These are phyloP conservation scores for Dicrurus megarhynchus DNA, from an alignment of 2,113 vertebrate genomes.

Conservation along the genomic window DNA sequence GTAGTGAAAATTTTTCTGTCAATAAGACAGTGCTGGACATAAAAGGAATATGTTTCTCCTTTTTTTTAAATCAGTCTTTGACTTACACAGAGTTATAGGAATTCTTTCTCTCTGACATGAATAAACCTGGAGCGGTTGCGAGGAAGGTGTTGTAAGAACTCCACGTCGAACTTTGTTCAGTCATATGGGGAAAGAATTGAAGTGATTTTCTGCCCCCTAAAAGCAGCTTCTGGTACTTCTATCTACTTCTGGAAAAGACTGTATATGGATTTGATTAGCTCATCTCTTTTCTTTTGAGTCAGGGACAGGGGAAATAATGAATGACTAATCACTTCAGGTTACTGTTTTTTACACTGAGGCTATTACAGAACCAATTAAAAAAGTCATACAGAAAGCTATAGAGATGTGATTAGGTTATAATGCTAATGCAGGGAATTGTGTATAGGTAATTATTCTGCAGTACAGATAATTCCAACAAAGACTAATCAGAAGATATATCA, in stretches of 20 bases:
- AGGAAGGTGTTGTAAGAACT: neutral
- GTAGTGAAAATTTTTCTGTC: neutral
- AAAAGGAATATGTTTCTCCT: neutral
- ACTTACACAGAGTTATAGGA: neutral
- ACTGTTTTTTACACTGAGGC: neutral
- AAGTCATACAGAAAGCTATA: neutral
- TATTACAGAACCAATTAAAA: constrained; percentile 53
- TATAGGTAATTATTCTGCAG: constrained; percentile 28
- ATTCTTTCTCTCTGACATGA: neutral
- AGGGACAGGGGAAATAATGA: constrained; percentile 23
- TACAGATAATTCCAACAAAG: constrained; percentile 26
- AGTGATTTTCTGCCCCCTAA: neutral
- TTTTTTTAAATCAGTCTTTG: neutral
- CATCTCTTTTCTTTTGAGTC: constrained; percentile 28
- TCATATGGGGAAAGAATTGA: neutral
- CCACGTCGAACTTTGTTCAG: neutral
- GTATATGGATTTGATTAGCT: neutral
- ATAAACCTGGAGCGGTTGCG: neutral
- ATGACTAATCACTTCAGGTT: constrained; percentile 48
- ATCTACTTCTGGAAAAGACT: neutral
- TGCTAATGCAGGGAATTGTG: constrained; percentile 19
- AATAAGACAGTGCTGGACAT: neutral
- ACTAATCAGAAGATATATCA: constrained; percentile 21
- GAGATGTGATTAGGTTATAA: constrained; percentile 44
- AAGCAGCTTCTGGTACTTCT: neutral